A percentile compares a stretch with the other conserved stretches of the same genome.
These are phyloP conservation scores for Plecotus auritus DNA, from an alignment of 2,113 vertebrate genomes.

Conservation along the genomic window DNA sequence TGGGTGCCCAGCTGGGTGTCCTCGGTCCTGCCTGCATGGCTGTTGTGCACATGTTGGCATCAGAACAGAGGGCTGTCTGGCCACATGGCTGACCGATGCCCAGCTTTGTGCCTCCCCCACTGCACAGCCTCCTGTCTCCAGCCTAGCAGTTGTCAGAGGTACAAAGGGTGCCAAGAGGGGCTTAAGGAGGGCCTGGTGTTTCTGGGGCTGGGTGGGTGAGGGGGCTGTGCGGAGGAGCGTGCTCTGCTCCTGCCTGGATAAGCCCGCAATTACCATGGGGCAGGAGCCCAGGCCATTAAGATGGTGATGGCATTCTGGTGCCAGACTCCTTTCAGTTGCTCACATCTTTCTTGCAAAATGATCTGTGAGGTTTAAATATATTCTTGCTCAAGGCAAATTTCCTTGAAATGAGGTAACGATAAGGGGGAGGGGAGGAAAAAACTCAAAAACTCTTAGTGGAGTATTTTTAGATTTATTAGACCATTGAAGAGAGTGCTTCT, in stretches of 20 bases:
- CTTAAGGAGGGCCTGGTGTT: background rate
- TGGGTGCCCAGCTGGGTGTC: conserved; percentile 47
- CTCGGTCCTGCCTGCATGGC: background rate
- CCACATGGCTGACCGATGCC: conserved; percentile 3
- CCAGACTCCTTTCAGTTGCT: conserved; percentile 48
- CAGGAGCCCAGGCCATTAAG: background rate
- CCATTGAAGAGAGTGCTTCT: background rate
- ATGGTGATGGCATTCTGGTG: conserved; percentile 23
- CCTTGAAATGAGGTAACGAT: conserved; percentile 62
- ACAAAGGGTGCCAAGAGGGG: background rate
- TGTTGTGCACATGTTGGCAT: conserved; percentile 65
- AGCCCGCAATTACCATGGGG: background rate
- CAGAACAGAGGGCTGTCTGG: conserved; percentile 31
- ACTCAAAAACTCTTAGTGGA: conserved; percentile 32
- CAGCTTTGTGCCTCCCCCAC: background rate
- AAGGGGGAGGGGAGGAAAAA: background rate
- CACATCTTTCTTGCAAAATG: conserved; percentile 48
- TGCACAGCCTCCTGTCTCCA: conserved; percentile 37
- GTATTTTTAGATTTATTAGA: conserved; percentile 48
- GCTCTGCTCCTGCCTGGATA: background rate
- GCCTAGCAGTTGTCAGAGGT: background rate
- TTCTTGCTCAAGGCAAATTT: conserved; percentile 64
- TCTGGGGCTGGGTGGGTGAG: background rate
- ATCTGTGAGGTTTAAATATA: conserved; percentile 46
- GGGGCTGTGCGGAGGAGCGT: background rate